phyloP scores from a whole-genome alignment of 2,797 vertebrate species.

The Muscicapa striata region DNA sequence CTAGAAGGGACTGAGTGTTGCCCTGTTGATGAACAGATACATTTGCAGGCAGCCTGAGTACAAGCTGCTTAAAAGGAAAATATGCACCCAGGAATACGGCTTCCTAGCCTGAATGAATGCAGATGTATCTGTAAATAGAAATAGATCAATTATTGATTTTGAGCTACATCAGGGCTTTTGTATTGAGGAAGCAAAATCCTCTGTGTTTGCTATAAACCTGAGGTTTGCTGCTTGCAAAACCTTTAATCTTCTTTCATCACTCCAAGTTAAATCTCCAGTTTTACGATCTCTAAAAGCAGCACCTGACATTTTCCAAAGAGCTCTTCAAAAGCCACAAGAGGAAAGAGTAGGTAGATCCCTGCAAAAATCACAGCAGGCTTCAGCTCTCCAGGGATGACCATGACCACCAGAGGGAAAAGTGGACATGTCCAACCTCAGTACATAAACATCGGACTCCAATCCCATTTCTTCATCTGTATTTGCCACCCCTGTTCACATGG shows the following conservation, averaged over 20 bases:
- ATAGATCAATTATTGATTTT: constrained; percentile 30
- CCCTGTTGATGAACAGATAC: background rate
- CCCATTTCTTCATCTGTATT: background rate
- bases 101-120: background rate
- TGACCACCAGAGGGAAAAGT: background rate
- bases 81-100: background rate
- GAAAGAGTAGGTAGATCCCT: background rate
- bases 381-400: background rate
- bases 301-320: background rate
- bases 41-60: background rate
- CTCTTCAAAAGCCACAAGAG: background rate
- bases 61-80: constrained; percentile 24
- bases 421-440: background rate
- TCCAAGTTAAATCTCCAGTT: background rate
- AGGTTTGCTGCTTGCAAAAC: background rate
- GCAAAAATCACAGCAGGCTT: background rate
- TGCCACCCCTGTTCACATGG: background rate
- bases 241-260: background rate
- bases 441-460: background rate
- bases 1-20: background rate
- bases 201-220: background rate
- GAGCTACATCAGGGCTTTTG: background rate
- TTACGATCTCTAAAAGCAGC: background rate
- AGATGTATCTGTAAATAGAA: constrained; percentile 17
- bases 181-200: background rate